A percentile compares a stretch with the other conserved stretches of the same genome.
Evolutionary conservation across 2,797 vertebrate genomes (phyloP).

Genomic region (Pelochelys cantorii): DNA sequence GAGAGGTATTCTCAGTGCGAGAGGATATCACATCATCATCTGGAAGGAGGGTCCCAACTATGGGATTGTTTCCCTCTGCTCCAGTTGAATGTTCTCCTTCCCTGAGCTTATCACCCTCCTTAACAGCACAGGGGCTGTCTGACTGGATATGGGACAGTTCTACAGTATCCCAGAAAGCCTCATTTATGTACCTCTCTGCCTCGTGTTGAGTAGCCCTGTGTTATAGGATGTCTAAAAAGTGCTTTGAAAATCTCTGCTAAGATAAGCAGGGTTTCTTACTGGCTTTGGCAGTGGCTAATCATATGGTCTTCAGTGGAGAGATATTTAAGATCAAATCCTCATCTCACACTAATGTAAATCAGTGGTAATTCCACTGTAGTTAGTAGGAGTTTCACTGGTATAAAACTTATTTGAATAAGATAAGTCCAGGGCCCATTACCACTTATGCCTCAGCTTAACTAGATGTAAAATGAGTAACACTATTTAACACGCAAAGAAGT

Average conservation of each 20-base stretch:
- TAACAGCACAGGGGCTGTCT: too few relatives aligned
- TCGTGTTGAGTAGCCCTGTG: neutral
- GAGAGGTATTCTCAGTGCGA: too few relatives aligned
- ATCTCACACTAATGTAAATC: neutral
- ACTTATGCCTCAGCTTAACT: neutral
- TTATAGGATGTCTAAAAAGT: neutral
- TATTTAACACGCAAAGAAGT: neutral
- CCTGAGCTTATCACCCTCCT: too few relatives aligned
- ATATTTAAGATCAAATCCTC: neutral
- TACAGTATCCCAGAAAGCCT: too few relatives aligned
- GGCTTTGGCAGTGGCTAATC: neutral
- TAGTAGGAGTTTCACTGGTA: neutral
- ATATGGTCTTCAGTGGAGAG: neutral
- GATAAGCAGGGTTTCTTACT: neutral
- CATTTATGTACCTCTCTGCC: too few relatives aligned
- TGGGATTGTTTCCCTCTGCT: too few relatives aligned
- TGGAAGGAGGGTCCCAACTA: too few relatives aligned
- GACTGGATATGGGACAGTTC: too few relatives aligned
- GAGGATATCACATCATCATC: too few relatives aligned
- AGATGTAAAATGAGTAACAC: neutral
- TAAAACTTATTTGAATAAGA: neutral
- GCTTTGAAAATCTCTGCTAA: neutral
- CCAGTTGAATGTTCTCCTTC: too few relatives aligned
- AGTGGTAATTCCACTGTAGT: neutral
- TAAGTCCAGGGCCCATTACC: neutral